A percentile compares a stretch with the other conserved stretches of the same genome.
Evolutionary conservation across 2,113 vertebrate species (phyloP).

Genomic region (Lophochroa leadbeateri): DNA sequence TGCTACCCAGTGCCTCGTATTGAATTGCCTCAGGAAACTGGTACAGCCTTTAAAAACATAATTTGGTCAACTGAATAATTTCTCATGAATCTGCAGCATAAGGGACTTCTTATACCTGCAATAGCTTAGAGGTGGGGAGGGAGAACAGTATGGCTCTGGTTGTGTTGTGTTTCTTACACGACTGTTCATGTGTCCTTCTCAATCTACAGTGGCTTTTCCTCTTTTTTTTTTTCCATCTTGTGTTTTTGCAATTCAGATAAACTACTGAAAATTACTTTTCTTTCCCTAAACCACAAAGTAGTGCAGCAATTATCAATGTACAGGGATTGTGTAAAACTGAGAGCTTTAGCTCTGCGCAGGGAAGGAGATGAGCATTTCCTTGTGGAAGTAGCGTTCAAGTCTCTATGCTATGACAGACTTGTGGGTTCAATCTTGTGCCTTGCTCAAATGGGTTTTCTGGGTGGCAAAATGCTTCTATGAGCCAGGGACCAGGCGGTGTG

Average conservation of each 20-base stretch:
- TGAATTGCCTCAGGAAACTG: not conserved
- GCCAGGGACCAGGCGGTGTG: rapidly evolving
- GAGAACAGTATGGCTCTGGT: not conserved
- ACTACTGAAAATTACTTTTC: not conserved
- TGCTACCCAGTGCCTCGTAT: rapidly evolving
- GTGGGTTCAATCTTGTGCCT: not conserved
- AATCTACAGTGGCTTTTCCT: not conserved
- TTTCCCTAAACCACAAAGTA: not conserved
- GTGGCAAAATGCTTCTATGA: not conserved
- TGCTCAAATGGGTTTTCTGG: not conserved
- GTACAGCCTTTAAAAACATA: not conserved
- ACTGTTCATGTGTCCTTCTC: not conserved
- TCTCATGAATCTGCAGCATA: not conserved
- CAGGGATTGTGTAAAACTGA: not conserved
- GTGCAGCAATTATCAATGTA: not conserved
- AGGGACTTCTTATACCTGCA: not conserved
- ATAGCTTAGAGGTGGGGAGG: not conserved
- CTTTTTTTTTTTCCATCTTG: not conserved
- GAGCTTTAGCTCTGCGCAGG: not conserved
- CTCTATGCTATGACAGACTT: not conserved
- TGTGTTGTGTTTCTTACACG: not conserved
- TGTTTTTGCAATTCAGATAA: not conserved
- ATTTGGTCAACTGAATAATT: not conserved
- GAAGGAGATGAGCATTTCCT: not conserved
- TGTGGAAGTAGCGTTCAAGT: rapidly evolving